Percentiles rank a stretch among this genome's conserved stretches.
These are phyloP conservation scores for Cryptocephalus primarius DNA, from an alignment of 2,888 invertebrate genomes.

Conservation along the genomic window DNA sequence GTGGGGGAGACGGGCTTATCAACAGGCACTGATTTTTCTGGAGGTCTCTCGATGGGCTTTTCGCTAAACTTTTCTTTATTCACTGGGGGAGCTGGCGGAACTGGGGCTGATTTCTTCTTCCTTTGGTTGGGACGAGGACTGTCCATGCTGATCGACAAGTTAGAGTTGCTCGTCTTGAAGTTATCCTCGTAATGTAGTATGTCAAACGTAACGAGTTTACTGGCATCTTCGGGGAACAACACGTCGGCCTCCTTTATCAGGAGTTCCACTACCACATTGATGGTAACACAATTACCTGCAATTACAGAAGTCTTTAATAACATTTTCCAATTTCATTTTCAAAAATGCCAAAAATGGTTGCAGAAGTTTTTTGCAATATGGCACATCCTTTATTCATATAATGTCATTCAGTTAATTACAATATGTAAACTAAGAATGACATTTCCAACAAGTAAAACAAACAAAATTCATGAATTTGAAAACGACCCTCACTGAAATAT, in stretches of 20 bases:
- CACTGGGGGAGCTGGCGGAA: slow-evolving; percentile 20
- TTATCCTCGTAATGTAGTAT: slow-evolving; percentile 28
- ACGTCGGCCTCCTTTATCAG: slow-evolving; percentile 65
- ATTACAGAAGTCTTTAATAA: slow-evolving; percentile 2
- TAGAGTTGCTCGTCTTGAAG: slow-evolving; percentile 27
- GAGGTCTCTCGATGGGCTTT: background rate
- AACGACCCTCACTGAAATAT: too few species aligned
- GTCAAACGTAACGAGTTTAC: slow-evolving; percentile 50
- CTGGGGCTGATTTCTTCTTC: slow-evolving; percentile 67
- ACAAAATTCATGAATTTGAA: too few species aligned
- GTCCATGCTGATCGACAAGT: slow-evolving; percentile 36
- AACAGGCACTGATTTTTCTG: background rate
- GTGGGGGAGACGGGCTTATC: background rate
- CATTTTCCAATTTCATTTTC: background rate
- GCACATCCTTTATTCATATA: too few species aligned
- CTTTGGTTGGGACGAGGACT: slow-evolving; percentile 51
- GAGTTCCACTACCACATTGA: slow-evolving; percentile 76
- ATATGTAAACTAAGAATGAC: too few species aligned
- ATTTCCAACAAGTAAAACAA: too few species aligned
- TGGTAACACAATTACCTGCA: slow-evolving; percentile 72
- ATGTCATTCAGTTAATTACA: too few species aligned
- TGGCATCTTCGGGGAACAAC: slow-evolving; percentile 69
- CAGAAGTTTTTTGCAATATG: too few species aligned
- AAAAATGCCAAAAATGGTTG: too few species aligned
- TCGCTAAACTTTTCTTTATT: background rate